Evolutionary conservation across 2,113 vertebrate genomes (phyloP).

Genomic region (Phodopus roborovskii): DNA sequence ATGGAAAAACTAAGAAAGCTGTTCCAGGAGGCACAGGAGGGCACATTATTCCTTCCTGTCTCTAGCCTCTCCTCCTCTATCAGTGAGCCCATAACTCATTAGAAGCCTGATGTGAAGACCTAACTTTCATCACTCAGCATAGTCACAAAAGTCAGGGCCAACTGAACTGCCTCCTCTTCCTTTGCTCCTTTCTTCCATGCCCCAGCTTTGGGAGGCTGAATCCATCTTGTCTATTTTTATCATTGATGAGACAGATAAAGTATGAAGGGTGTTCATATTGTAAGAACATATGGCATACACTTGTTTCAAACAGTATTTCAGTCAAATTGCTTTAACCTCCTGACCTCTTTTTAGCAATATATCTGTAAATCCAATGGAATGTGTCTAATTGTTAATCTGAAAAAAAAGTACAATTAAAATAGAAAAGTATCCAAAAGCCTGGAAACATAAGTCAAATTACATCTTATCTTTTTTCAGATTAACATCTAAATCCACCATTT

Average conservation of each 20-base stretch:
- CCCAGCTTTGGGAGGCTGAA: background rate
- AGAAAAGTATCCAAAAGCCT: background rate
- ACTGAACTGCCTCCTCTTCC: background rate
- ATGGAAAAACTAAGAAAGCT: background rate
- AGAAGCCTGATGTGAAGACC: background rate
- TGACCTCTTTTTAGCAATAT: background rate
- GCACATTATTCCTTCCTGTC: background rate
- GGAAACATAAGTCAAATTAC: background rate
- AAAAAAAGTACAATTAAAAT: slow-evolving; percentile 21
- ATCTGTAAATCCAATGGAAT: background rate
- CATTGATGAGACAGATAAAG: background rate
- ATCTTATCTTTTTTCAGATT: background rate
- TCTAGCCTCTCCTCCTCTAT: background rate
- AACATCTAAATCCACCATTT: background rate
- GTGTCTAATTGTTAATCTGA: background rate
- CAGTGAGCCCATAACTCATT: background rate
- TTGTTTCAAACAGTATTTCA: slow-evolving; percentile 11
- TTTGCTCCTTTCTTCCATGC: background rate
- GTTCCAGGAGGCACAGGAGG: background rate
- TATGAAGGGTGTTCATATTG: background rate
- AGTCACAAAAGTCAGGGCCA: background rate
- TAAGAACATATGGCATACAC: background rate
- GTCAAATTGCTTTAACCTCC: background rate
- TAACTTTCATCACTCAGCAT: background rate
- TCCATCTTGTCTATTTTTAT: background rate